Evolutionary conservation across 2,888 invertebrate genomes (phyloP).

Genomic region (Psylliodes chrysocephalus): DNA sequence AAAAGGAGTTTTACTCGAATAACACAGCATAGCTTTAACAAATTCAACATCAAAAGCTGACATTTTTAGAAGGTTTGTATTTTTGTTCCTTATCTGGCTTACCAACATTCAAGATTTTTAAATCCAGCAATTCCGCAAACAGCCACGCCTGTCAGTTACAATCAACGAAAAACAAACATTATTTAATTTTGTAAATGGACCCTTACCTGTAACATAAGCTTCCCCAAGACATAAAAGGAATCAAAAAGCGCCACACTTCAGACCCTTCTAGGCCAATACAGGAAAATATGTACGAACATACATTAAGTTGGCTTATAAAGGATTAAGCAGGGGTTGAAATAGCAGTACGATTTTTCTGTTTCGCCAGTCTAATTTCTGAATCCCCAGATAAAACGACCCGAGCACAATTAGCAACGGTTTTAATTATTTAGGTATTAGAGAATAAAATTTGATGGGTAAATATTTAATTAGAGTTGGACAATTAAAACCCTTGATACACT

Average conservation of each 20-base stretch:
- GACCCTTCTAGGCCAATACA: slow-evolving; percentile 19
- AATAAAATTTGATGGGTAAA: slow-evolving; percentile 16
- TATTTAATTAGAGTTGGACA: slow-evolving; percentile 8
- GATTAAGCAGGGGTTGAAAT: slow-evolving; percentile 21
- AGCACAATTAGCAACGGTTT: slow-evolving; percentile 23
- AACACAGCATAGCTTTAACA: too few relatives aligned
- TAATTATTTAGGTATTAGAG: slow-evolving; percentile 19
- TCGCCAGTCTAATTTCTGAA: not conserved
- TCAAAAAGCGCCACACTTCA: slow-evolving; percentile 22
- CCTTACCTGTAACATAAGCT: slow-evolving; percentile 9
- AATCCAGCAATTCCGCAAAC: not conserved
- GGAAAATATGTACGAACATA: slow-evolving; percentile 23
- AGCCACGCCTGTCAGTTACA: slow-evolving; percentile 9
- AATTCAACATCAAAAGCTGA: too few relatives aligned
- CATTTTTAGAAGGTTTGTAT: too few relatives aligned
- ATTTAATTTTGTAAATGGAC: slow-evolving; percentile 6
- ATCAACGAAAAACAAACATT: slow-evolving; percentile 7
- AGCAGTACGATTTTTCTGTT: slow-evolving; percentile 15
- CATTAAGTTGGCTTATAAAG: slow-evolving; percentile 24
- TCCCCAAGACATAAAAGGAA: slow-evolving; percentile 21
- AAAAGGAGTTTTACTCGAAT: too few relatives aligned
- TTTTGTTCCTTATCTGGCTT: not conserved
- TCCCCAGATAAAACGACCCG: slow-evolving; percentile 19
- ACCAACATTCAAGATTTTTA: not conserved
- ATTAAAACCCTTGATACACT: slow-evolving; percentile 4